phyloP scores from a whole-genome alignment of 2,797 vertebrate species.

The Lemur catta region DNA sequence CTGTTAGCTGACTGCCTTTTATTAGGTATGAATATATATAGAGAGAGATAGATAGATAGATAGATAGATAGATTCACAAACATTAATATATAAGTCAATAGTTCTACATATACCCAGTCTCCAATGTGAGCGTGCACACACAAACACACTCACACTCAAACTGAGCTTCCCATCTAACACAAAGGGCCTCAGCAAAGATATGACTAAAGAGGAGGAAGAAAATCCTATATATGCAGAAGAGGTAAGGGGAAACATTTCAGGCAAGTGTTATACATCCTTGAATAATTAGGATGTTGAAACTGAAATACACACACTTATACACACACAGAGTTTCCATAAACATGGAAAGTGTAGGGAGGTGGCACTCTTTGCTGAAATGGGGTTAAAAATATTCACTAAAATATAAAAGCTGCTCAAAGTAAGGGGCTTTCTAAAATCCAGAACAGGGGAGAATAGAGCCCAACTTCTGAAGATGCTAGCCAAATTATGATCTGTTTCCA shows the following conservation, averaged over 20 bases:
- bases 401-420: slow-evolving; percentile 23
- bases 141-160: background rate
- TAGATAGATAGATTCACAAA: background rate
- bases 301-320: background rate
- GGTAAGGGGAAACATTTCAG: background rate
- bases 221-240: background rate
- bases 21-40: background rate
- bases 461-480: slow-evolving; percentile 74
- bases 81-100: background rate
- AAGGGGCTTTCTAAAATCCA: slow-evolving; percentile 41
- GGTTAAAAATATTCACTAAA: slow-evolving; percentile 29
- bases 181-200: background rate
- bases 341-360: background rate
- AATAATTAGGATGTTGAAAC: background rate
- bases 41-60: too few species aligned
- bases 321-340: background rate
- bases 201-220: background rate
- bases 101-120: background rate
- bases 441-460: slow-evolving; percentile 12
- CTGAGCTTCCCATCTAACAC: background rate
- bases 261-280: background rate
- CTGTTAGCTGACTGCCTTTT: slow-evolving; percentile 31
- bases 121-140: too few species aligned
- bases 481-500: slow-evolving; percentile 75
- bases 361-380: background rate